Base-by-base conservation (phyloP, 2,888 invertebrate genomes). In the Erebia epiphron region DNA sequence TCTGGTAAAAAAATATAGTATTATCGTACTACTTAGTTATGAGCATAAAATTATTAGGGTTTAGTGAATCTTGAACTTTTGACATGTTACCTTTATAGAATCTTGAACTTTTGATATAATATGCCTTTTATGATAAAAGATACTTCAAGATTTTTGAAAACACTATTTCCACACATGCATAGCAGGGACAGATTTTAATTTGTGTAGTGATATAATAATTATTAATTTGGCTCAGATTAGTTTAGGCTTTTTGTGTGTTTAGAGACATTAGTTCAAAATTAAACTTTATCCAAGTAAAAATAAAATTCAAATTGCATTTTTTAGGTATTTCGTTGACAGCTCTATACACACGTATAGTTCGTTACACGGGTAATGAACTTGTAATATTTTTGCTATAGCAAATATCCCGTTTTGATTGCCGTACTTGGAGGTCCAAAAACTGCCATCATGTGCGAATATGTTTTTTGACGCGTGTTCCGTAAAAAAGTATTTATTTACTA, bases 311-410 rank as follows among this genome's bases (percentile, higher is more conserved):
- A 58, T 35, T 58, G n/a, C n/a, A 9, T 26, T 1, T 35, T 58
- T 58, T 46, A 46, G 46, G 21, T 35, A 14, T 14, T 21, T 57
- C 52, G 16, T 52, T 52, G 52, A 52, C 52, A 16, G 54, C 54
- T 52, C 9, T n/a, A 52, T 52, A 16, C n/a, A 26, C 3, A 21
- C 14, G 4, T 14, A 35, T 10, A 60, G 0, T n/a, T 16, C 16
- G 4, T 14, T n/a, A 41, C 16, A 11, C 61, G 61, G 61, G n/a
- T 61, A 61, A 46, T 61, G 61, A 61, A 61, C 61, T 61, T 60
- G 3, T 11, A 13, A 16, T 2, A 43, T 61, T 61, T 61, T 61
- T 61, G 61, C 61, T n/a, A 8, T 60, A 43, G 35, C 16, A 9
- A 9, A 43, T 60, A 60, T 46, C 61, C 43, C 43, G 43, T 61